Conservation (phyloP, 2,797 vertebrate genomes). For the Sebastes minor region DNA sequence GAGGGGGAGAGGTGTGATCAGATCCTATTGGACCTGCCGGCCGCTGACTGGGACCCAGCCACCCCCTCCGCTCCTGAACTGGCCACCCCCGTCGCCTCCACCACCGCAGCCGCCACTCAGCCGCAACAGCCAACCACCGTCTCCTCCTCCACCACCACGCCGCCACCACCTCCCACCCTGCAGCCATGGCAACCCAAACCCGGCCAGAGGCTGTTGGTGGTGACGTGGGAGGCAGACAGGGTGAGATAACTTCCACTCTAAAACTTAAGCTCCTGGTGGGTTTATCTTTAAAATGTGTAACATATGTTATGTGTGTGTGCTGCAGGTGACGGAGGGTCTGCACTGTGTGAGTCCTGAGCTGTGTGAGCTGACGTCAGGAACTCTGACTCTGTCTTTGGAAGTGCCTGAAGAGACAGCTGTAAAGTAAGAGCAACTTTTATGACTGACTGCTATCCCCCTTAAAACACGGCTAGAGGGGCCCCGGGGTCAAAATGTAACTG, state of each 20-base stretch:
- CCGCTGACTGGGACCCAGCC: constrained; percentile 76
- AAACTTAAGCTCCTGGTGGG: neutral
- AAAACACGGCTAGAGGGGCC: neutral
- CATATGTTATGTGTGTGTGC: constrained; percentile 25
- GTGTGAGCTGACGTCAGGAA: constrained; percentile 89
- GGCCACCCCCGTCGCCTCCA: constrained; percentile 74
- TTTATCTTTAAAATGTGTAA: neutral
- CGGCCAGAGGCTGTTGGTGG: constrained; percentile 90
- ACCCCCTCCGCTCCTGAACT: constrained; percentile 77
- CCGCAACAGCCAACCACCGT: constrained; percentile 70
- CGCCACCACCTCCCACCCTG: constrained; percentile 79
- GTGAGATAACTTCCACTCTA: constrained; percentile 73
- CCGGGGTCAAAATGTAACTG: neutral
- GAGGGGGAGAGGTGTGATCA: constrained; percentile 88
- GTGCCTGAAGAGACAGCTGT: constrained; percentile 93
- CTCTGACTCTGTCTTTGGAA: constrained; percentile 89
- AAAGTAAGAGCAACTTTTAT: constrained; percentile 86
- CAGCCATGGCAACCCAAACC: constrained; percentile 91
- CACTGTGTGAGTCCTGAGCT: constrained; percentile 92
- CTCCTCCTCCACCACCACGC: constrained; percentile 52
- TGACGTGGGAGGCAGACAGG: constrained; percentile 93
- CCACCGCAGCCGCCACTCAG: constrained; percentile 73
- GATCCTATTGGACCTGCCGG: constrained; percentile 69
- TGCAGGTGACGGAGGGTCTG: constrained; percentile 88
- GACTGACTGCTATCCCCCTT: neutral